Evolutionary conservation across 2,888 invertebrate species (phyloP).

Genomic region (Lydus trimaculatus): DNA sequence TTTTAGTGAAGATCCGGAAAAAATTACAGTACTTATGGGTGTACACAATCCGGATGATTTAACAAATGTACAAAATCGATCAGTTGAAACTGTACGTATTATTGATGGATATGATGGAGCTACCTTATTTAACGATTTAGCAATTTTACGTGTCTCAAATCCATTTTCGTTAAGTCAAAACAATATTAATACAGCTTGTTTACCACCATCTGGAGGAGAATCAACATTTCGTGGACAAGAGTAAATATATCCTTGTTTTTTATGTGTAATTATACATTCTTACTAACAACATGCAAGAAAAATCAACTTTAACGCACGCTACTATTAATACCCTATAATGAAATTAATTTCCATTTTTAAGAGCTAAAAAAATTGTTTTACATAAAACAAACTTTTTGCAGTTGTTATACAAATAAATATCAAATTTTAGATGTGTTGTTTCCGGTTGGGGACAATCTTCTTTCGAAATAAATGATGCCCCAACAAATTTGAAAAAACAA

Average conservation of each 20-base stretch:
- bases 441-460: conserved; percentile 91
- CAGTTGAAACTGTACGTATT: conserved; percentile 43
- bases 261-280: too few relatives aligned
- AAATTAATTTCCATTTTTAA: too few relatives aligned
- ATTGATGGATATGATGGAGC: conserved; percentile 73
- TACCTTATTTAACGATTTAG: conserved; percentile 83
- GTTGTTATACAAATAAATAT: background rate
- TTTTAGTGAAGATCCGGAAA: conserved; percentile 41
- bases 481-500: conserved; percentile 71
- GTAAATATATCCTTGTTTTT: conserved; percentile 31
- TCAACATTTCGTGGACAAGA: conserved; percentile 45
- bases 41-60: conserved; percentile 41
- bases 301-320: too few relatives aligned
- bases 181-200: conserved; percentile 70
- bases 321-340: too few relatives aligned
- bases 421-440: conserved; percentile 65
- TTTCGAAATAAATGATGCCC: conserved; percentile 62
- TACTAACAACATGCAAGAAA: too few relatives aligned
- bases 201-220: conserved; percentile 61
- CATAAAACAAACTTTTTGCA: too few relatives aligned
- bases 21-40: conserved; percentile 46
- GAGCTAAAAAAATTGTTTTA: too few relatives aligned
- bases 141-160: conserved; percentile 73
- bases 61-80: conserved; percentile 33
- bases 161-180: conserved; percentile 65